Percentiles rank a stretch among this genome's conserved stretches.
Conservation (phyloP, 2,113 vertebrate species). For the Tachysurus vachellii region DNA sequence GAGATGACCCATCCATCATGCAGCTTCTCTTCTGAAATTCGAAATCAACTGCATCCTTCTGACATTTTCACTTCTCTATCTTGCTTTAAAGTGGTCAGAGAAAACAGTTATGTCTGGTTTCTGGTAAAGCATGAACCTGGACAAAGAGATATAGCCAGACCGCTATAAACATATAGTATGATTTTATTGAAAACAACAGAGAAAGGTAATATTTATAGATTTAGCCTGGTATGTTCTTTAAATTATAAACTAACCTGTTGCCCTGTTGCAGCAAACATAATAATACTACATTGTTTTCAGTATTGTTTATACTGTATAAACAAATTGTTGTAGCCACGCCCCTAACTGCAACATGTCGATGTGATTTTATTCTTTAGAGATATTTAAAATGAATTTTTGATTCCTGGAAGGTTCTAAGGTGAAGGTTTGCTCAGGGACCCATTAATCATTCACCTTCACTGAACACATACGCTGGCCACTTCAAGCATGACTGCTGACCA, state of each 20-base stretch:
- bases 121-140: neutral
- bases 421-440: neutral
- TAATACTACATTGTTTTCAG: neutral
- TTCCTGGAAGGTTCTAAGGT: neutral
- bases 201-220: neutral
- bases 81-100: constrained; percentile 16
- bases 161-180: neutral
- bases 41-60: neutral
- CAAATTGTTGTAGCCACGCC: neutral
- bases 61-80: constrained; percentile 25
- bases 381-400: neutral
- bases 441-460: constrained; percentile 36
- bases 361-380: neutral
- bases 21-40: constrained; percentile 30
- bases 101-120: neutral
- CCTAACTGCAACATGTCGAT: neutral
- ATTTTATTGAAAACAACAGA: neutral
- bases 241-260: neutral
- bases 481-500: constrained; percentile 34
- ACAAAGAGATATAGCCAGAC: neutral
- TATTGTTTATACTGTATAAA: neutral
- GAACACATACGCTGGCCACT: constrained; percentile 31
- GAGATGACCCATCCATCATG: constrained; percentile 47
- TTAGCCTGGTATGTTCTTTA: neutral
- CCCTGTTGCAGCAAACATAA: neutral